Evolutionary conservation across 2,113 vertebrate genomes (phyloP).

Genomic region (Diphyllodes magnificus): DNA sequence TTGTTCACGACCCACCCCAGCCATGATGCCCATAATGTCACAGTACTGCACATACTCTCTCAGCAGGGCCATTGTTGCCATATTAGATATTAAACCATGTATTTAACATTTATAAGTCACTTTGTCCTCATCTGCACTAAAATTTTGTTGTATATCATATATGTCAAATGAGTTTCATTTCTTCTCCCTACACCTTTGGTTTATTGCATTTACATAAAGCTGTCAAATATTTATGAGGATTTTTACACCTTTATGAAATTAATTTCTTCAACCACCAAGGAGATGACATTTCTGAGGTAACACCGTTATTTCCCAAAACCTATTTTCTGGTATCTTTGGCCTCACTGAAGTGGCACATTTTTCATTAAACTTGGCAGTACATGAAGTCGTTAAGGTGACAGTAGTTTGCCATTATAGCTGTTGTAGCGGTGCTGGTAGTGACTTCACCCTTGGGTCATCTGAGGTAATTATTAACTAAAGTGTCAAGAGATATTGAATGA

Average conservation of each 20-base stretch:
- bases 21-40: neutral
- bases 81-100: slow-evolving; percentile 6
- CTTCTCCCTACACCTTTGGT: slow-evolving; percentile 25
- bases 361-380: slow-evolving; percentile 57
- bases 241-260: slow-evolving; percentile 66
- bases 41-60: neutral
- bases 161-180: slow-evolving; percentile 47
- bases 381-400: slow-evolving; percentile 44
- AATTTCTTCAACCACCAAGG: slow-evolving; percentile 46
- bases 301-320: slow-evolving; percentile 38
- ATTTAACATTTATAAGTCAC: slow-evolving; percentile 56
- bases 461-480: slow-evolving; percentile 46
- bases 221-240: slow-evolving; percentile 45
- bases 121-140: slow-evolving; percentile 50
- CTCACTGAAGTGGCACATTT: slow-evolving; percentile 54
- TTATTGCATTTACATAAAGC: slow-evolving; percentile 71
- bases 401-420: neutral
- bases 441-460: slow-evolving; percentile 32
- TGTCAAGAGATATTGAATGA: neutral
- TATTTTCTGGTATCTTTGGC: slow-evolving; percentile 57
- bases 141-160: slow-evolving; percentile 53
- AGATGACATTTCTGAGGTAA: slow-evolving; percentile 50
- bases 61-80: neutral
- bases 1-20: neutral
- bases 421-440: neutral